These are phyloP conservation scores for Morone saxatilis DNA, from an alignment of 2,113 vertebrate species.

Conservation along the genomic window DNA sequence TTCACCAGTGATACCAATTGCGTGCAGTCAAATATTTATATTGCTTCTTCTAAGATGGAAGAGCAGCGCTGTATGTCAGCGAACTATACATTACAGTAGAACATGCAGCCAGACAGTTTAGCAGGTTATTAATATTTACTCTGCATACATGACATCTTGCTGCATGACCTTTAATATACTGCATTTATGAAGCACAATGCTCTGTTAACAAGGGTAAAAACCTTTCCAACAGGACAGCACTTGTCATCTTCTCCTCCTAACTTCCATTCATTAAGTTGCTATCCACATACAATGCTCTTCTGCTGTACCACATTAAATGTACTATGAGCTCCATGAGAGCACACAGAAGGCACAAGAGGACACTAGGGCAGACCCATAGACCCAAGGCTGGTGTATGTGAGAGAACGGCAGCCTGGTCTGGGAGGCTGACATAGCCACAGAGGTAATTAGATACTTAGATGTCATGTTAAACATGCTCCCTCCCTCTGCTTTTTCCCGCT, in stretches of 20 bases:
- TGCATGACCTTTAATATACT: constrained; percentile 26
- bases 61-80: constrained; percentile 7
- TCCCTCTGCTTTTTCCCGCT: constrained; percentile 21
- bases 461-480: constrained; percentile 74
- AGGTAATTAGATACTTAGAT: constrained; percentile 77
- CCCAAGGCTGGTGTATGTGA: constrained; percentile 48
- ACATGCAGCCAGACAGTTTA: constrained; percentile 20
- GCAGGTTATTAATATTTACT: constrained; percentile 59
- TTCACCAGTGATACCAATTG: constrained; percentile 32
- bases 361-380: constrained; percentile 25
- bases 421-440: constrained; percentile 63
- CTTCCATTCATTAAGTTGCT: neutral
- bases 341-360: constrained; percentile 24
- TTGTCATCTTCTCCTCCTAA: neutral
- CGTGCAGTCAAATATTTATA: constrained; percentile 70
- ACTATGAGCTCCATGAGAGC: neutral
- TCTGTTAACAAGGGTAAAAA: constrained; percentile 13
- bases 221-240: neutral
- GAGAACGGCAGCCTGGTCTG: constrained; percentile 49
- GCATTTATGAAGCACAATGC: constrained; percentile 5
- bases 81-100: constrained; percentile 12
- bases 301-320: constrained; percentile 33
- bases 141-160: constrained; percentile 38
- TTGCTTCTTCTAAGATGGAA: constrained; percentile 19
- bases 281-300: constrained; percentile 2